Evolutionary conservation across 2,113 vertebrate genomes (phyloP).

Genomic region (Columba livia): DNA sequence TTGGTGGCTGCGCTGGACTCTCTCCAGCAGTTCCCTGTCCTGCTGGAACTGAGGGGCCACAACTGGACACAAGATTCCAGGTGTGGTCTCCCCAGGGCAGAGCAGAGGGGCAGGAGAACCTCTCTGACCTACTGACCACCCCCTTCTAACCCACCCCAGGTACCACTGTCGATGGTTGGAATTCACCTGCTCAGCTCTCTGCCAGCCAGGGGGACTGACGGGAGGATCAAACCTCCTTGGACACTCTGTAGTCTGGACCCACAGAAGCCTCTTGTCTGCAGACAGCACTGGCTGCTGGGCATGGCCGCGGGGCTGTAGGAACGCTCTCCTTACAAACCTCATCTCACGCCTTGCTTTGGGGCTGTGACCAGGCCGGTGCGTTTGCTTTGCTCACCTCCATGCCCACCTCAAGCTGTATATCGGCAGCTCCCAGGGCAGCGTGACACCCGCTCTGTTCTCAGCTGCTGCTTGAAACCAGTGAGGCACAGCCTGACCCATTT

Average conservation of each 20-base stretch:
- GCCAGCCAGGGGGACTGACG: not conserved
- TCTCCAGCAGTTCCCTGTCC: too few species aligned
- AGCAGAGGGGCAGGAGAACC: too few species aligned
- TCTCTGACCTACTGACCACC: too few species aligned
- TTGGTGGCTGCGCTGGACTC: too few species aligned
- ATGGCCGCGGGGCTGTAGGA: not conserved
- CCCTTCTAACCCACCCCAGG: too few species aligned
- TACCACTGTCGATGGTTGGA: not conserved
- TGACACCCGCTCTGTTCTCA: not conserved
- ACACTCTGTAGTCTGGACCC: not conserved
- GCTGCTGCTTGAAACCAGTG: not conserved
- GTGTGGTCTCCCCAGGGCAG: too few species aligned
- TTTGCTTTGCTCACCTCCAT: rapidly evolving
- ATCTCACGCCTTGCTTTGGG: not conserved
- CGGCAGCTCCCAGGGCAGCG: too few species aligned
- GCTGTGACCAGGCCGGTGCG: not conserved
- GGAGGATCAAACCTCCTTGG: not conserved
- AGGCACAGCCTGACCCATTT: not conserved
- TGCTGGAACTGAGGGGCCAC: too few species aligned
- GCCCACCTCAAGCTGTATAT: rapidly evolving
- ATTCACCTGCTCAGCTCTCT: rapidly evolving
- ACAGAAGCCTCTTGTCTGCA: not conserved
- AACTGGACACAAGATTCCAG: too few species aligned
- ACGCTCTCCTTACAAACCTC: not conserved
- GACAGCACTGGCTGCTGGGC: not conserved